Conservation (phyloP, 1,140 invertebrate species). For the Amyelois transitella region DNA sequence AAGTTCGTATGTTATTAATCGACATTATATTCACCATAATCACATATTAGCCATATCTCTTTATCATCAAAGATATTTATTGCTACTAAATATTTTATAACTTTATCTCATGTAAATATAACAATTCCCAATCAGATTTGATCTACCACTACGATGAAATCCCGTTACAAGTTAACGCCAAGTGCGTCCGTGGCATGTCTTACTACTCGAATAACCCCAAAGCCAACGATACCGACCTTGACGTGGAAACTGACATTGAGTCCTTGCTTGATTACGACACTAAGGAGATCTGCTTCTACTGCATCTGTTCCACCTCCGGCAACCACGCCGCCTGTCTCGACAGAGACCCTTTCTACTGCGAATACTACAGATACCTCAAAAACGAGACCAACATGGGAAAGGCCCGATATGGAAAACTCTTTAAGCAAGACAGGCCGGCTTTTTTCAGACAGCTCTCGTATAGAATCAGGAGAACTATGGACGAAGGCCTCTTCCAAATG, state of each 20-base stretch:
- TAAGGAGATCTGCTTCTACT: constrained; percentile 39
- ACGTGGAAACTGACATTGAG: constrained; percentile 28
- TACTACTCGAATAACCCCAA: constrained; percentile 50
- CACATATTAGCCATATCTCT: no score
- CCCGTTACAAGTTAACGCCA: constrained; percentile 40
- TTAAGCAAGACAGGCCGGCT: constrained; percentile 45
- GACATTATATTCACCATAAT: no score
- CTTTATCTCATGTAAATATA: no score
- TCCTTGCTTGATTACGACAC: constrained; percentile 38
- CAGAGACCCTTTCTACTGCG: constrained; percentile 41
- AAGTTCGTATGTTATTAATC: no score
- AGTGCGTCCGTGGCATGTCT: constrained; percentile 39
- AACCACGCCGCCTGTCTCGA: constrained; percentile 29
- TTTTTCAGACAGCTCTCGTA: constrained; percentile 51
- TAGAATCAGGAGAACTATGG: constrained; percentile 54
- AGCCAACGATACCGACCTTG: constrained; percentile 43
- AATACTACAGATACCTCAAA: constrained; percentile 38
- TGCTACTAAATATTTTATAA: no score
- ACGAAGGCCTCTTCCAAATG: constrained; percentile 40
- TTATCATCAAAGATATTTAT: no score
- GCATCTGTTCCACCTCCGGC: constrained; percentile 41
- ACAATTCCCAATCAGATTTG: constrained; percentile 35
- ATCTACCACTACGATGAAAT: constrained; percentile 65
- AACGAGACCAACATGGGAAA: constrained; percentile 16
- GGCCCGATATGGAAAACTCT: constrained; percentile 31